phyloP scores from a whole-genome alignment of 2,797 vertebrate genomes.

The Enteromius fasciolatus region DNA sequence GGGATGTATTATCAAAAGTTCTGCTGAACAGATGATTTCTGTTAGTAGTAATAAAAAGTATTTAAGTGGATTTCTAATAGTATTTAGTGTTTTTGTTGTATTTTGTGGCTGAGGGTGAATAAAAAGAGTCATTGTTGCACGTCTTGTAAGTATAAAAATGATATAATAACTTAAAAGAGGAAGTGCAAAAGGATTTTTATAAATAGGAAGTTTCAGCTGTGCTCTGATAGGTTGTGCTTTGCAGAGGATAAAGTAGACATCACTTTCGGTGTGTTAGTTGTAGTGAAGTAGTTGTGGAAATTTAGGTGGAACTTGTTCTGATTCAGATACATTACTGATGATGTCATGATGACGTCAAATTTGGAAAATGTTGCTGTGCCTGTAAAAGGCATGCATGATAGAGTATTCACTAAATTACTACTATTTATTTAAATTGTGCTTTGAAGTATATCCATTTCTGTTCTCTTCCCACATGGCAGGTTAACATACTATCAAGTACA shows the following conservation, averaged over 20 bases:
- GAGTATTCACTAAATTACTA: conserved; percentile 1
- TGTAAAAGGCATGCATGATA: neutral
- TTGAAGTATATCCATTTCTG: neutral
- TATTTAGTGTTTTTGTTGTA: neutral
- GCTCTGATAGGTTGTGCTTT: conserved; percentile 39
- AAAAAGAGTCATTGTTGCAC: neutral
- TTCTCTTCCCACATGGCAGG: neutral
- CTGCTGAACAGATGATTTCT: neutral
- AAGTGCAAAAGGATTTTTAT: conserved; percentile 51
- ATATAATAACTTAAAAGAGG: conserved; percentile 24
- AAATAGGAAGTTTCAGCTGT: conserved; percentile 59
- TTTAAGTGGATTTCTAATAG: neutral
- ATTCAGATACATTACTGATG: neutral
- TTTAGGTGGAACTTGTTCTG: neutral
- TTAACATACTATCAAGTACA: neutral
- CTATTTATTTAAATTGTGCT: neutral
- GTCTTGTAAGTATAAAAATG: neutral
- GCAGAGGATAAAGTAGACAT: neutral
- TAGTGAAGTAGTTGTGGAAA: conserved; percentile 17
- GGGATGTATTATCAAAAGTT: neutral
- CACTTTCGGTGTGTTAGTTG: neutral
- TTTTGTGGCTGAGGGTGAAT: neutral
- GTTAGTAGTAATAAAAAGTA: neutral
- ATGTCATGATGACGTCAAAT: conserved; percentile 5
- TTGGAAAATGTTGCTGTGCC: conserved; percentile 12